phyloP scores from a whole-genome alignment of 2,888 invertebrate species.

The Oxycera nigricornis region DNA sequence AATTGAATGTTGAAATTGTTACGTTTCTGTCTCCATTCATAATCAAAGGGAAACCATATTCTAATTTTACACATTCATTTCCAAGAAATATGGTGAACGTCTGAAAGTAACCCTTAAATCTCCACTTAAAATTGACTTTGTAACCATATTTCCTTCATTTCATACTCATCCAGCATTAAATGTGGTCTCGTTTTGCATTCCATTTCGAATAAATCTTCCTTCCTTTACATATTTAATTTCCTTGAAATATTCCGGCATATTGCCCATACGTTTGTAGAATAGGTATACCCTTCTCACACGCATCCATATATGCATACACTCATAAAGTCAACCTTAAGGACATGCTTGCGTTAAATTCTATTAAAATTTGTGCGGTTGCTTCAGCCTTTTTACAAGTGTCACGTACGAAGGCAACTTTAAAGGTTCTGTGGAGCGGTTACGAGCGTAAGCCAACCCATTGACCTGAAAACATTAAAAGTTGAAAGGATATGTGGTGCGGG shows the following conservation, averaged over 20 bases:
- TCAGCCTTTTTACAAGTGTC: slow-evolving; percentile 18
- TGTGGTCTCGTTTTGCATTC: slow-evolving; percentile 8
- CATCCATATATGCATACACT: not conserved
- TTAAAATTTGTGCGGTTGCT: slow-evolving; percentile 10
- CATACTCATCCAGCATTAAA: slow-evolving; percentile 16
- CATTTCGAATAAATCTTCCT: slow-evolving; percentile 23
- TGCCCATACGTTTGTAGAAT: not conserved
- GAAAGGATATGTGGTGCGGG: slow-evolving; percentile 26
- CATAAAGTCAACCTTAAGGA: not conserved
- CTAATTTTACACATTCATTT: too few species aligned
- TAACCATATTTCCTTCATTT: slow-evolving; percentile 28
- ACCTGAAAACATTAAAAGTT: slow-evolving; percentile 44
- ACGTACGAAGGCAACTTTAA: slow-evolving; percentile 12
- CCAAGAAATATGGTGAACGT: too few species aligned
- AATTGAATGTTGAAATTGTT: too few species aligned
- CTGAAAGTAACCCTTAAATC: not conserved
- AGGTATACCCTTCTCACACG: not conserved
- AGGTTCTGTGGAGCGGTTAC: not conserved
- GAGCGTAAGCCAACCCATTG: slow-evolving; percentile 34
- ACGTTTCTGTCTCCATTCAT: too few species aligned
- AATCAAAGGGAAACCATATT: too few species aligned
- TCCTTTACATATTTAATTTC: slow-evolving; percentile 25
- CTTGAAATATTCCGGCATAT: slow-evolving; percentile 15
- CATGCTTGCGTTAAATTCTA: slow-evolving; percentile 18
- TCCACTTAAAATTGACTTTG: not conserved